A percentile compares a stretch with the other conserved stretches of the same genome.
Evolutionary conservation across 1,140 invertebrate species (phyloP).

Genomic region (Brachionus paranguensis): DNA sequence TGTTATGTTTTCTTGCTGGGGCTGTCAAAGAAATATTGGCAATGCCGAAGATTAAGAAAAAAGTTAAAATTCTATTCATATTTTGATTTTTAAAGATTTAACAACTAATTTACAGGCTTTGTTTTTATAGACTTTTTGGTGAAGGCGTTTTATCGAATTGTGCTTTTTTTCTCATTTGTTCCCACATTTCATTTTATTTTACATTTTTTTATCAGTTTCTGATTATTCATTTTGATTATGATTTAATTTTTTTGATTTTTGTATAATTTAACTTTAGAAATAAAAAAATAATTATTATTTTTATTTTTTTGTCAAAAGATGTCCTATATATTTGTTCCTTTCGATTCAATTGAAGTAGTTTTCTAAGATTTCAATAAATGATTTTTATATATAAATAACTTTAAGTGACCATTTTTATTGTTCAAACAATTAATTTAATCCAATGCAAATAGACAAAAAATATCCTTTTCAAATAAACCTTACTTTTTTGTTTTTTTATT

Average conservation of each 20-base stretch:
- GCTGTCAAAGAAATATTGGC: neutral
- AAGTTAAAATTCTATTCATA: constrained; percentile 24
- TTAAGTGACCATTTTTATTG: neutral
- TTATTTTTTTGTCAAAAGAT: too few species aligned
- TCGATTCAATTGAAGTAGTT: too few species aligned
- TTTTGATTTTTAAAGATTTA: neutral
- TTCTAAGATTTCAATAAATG: neutral
- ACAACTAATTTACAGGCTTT: too few species aligned
- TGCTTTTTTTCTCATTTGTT: neutral
- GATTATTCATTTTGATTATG: neutral
- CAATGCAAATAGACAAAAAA: neutral
- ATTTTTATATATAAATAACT: neutral
- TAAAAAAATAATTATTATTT: too few species aligned
- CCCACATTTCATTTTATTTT: neutral
- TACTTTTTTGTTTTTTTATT: neutral
- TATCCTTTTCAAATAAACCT: neutral
- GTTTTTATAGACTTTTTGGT: neutral
- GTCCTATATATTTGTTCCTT: too few species aligned
- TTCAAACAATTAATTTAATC: neutral
- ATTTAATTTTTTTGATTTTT: too few species aligned
- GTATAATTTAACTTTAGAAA: too few species aligned
- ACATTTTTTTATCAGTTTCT: neutral
- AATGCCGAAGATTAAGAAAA: neutral
- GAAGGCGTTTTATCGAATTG: neutral
- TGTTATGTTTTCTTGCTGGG: neutral